phyloP scores from a whole-genome alignment of 2,888 invertebrate species.

The Kuschelorhynchus macadamiae region DNA sequence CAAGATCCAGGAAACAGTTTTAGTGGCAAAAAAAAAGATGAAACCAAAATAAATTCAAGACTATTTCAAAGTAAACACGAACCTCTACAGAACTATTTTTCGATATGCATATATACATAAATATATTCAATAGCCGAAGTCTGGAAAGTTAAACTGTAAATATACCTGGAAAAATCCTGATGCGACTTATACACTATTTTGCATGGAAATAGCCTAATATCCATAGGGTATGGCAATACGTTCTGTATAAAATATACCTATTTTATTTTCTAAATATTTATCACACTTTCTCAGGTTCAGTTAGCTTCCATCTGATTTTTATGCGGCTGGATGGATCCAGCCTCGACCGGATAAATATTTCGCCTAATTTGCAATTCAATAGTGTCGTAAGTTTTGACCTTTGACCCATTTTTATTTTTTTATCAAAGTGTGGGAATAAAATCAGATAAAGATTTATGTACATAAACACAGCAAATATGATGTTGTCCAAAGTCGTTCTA shows the following conservation, averaged over 20 bases:
- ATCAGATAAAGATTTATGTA: no score
- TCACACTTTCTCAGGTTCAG: conserved; percentile 46
- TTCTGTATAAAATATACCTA: conserved; percentile 42
- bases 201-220: conserved; percentile 47
- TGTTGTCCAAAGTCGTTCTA: no score
- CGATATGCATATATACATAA: no score
- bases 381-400: conserved; percentile 27
- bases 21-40: no score
- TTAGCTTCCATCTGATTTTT: conserved; percentile 46
- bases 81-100: no score
- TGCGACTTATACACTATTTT: conserved; percentile 34
- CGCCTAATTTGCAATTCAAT: conserved; percentile 44
- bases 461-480: no score
- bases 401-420: conserved; percentile 26
- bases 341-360: conserved; percentile 41
- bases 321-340: conserved; percentile 34
- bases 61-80: no score
- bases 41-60: not conserved
- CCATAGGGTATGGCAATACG: conserved; percentile 32
- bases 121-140: conserved; percentile 1
- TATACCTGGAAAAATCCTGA: conserved; percentile 32
- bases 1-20: no score
- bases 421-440: not conserved
- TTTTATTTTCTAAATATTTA: conserved; percentile 47
- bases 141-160: conserved; percentile 10